A percentile compares a stretch with the other conserved stretches of the same genome.
Evolutionary conservation across 1,140 invertebrate species (phyloP).

Genomic region (Scaptodrosophila lebanonensis): DNA sequence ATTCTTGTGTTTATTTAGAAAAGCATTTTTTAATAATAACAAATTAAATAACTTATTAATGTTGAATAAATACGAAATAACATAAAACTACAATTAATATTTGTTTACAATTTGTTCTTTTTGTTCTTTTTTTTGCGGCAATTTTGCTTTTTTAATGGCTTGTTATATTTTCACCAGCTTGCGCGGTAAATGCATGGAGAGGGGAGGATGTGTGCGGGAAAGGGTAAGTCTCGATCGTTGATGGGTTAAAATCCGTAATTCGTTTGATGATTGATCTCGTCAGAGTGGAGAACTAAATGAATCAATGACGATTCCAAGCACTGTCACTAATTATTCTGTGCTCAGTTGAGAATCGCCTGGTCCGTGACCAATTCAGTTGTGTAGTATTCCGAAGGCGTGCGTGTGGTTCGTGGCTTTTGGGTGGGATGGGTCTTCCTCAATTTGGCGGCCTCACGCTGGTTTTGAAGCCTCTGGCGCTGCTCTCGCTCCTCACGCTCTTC

Average conservation of each 20-base stretch:
- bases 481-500: conserved; percentile 38
- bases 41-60: background rate
- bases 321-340: too few relatives aligned
- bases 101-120: conserved; percentile 27
- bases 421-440: too few relatives aligned
- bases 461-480: conserved; percentile 23
- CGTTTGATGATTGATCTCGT: conserved; percentile 42
- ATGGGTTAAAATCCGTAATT: conserved; percentile 38
- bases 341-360: too few relatives aligned
- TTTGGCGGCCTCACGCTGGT: conserved; percentile 3
- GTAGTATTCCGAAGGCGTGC: background rate
- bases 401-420: background rate
- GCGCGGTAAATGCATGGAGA: conserved; percentile 51
- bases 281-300: background rate
- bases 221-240: conserved; percentile 19
- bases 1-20: conserved; percentile 53
- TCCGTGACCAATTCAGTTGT: background rate
- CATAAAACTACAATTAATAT: conserved; percentile 21
- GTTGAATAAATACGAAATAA: conserved; percentile 27
- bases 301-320: too few relatives aligned
- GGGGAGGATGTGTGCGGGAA: conserved; percentile 22
- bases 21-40: conserved; percentile 6
- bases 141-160: conserved; percentile 45
- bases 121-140: conserved; percentile 37
- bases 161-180: conserved; percentile 56